These are phyloP conservation scores for Helogale parvula DNA, from an alignment of 2,113 vertebrate genomes.

Conservation along the genomic window DNA sequence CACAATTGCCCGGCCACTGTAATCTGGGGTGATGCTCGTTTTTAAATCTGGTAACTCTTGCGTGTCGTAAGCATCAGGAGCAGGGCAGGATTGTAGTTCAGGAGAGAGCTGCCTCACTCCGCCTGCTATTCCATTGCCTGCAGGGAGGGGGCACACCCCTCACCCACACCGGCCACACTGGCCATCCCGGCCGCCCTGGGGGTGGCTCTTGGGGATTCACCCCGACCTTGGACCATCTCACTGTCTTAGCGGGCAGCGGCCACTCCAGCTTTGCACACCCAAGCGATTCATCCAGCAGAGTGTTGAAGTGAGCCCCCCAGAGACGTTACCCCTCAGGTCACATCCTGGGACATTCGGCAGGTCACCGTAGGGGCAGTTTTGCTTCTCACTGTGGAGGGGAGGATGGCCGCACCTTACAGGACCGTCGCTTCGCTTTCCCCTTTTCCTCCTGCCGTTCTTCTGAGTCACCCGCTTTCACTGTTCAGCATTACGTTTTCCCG, in stretches of 20 bases:
- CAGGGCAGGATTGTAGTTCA: rapidly evolving
- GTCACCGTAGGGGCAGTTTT: rapidly evolving
- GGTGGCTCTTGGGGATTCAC: too few species aligned
- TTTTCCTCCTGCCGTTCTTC: rapidly evolving
- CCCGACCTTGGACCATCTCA: rapidly evolving
- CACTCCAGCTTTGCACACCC: not conserved
- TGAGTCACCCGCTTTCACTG: rapidly evolving
- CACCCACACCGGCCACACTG: rapidly evolving
- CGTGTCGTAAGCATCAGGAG: rapidly evolving
- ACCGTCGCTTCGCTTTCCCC: rapidly evolving
- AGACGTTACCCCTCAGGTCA: not conserved
- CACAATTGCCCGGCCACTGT: rapidly evolving
- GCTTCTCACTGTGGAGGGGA: not conserved
- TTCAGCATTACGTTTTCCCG: not conserved
- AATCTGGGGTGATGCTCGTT: not conserved
- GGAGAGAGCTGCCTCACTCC: rapidly evolving
- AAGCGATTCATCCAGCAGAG: not conserved
- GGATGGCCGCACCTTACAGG: rapidly evolving
- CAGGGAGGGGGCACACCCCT: rapidly evolving
- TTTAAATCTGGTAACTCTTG: not conserved
- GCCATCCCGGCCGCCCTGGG: too few species aligned
- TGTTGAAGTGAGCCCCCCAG: too few species aligned
- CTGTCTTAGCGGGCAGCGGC: not conserved
- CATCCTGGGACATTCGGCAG: not conserved
- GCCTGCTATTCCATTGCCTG: not conserved